These are phyloP conservation scores for Pachyuromys duprasi DNA, from an alignment of 2,797 vertebrate species.

Conservation along the genomic window DNA sequence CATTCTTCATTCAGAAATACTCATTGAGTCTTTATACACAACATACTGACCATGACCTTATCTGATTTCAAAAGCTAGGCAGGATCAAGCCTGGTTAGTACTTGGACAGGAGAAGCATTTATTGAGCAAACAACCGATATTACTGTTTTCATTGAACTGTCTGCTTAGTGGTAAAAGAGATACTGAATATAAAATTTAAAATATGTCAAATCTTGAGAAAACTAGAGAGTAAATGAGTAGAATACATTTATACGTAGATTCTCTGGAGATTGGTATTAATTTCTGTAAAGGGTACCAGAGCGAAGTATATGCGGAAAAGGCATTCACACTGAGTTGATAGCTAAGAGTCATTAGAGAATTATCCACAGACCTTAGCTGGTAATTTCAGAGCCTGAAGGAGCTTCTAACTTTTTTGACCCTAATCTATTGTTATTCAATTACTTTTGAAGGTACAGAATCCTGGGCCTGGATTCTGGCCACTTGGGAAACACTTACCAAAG, in stretches of 20 bases:
- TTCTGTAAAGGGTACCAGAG: neutral
- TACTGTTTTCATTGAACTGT: neutral
- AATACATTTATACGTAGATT: neutral
- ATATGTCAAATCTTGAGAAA: neutral
- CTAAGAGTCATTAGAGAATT: neutral
- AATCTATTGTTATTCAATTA: neutral
- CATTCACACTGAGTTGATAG: neutral
- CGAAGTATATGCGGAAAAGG: neutral
- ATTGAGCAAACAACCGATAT: neutral
- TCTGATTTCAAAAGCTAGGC: neutral
- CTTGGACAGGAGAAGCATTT: neutral
- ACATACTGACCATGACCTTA: neutral
- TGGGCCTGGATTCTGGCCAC: slow-evolving; percentile 33
- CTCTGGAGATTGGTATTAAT: neutral
- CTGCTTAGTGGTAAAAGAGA: neutral
- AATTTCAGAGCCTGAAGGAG: neutral
- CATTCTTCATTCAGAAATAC: neutral
- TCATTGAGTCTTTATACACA: neutral
- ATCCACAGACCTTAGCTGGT: neutral
- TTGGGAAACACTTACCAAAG: neutral
- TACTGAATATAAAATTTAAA: neutral
- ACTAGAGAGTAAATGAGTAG: neutral
- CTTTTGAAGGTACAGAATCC: neutral
- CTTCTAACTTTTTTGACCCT: neutral
- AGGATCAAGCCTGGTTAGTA: neutral